Base-by-base conservation (phyloP, 2,797 vertebrate genomes). In the Sebastes minor region DNA sequence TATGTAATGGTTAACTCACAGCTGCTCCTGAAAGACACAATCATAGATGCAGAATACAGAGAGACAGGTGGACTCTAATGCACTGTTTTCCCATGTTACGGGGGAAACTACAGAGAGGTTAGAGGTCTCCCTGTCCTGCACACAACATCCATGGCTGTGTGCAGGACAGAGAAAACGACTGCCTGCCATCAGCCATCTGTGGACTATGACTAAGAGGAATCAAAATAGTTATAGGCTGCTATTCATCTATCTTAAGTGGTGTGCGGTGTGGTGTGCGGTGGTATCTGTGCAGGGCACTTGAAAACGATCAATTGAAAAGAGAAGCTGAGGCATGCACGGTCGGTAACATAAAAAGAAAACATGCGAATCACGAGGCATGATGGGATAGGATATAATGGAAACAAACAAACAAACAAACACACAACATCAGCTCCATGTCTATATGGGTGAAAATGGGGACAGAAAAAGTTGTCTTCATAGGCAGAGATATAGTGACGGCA, bases 381-480 rank as follows among this genome's bases (percentile, higher is more conserved):
- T 46, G 30, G 76, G 70, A 62, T 56, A 62, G 52, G 25, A 70
- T 65, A 82, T 65, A 69, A 76, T 18, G 2, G 18, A 52, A 74
- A 69, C 59, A 75, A 32, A 27, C 23, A 46, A 73, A 87, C 30
- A 30, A 30, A 30, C 53, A 78, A 49, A 81, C 38, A 74, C 60
- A 32, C 59, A 46, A 71, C 30, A 67, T 22, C 32, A 73, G 69
- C 42, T 71, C 46, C 76, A 74, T 86, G 86, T 92, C 90, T 87
- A 86, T 59, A 75, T 88, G 82, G 80, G 75, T 81, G 74, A 86
- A 88, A 88, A 84, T 66, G 59, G 76, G 72, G 89, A 88, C 81
- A 85, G 76, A 89, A 74, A 87, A 80, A 81, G 60, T 74, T 35
- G 59, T 55, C 91, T 93, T 93, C 88, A 93, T 92, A 94, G 91